Evolutionary conservation across 1,140 invertebrate species (phyloP), one percentile per base, ranked within the genome.

Genomic region (Sitodiplosis mosellana): DNA sequence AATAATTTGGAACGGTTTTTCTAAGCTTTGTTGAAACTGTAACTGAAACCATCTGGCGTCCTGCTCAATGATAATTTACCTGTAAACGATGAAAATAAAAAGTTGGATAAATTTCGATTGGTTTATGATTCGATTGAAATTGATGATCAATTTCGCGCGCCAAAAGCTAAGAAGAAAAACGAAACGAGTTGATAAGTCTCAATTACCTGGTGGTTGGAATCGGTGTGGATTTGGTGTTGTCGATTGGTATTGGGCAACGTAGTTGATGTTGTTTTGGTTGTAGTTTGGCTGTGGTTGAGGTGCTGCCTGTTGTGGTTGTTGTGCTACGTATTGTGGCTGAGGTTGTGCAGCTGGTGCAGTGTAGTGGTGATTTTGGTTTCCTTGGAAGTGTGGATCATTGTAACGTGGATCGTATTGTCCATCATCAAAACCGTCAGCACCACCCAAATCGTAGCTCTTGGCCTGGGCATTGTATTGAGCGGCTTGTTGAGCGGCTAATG

Each of bases 11-110:
- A 40, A 40, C 14, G 17, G 3, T 10, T 36, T 14, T 20, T 37
- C 53, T 55, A 59, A 48, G 65, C 59, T 59, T 80, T 83, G 66
- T 76, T 81, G 70, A 86, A 87, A 42, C 73, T 79, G 64, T 84
- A 87, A 52, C 80, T 80, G 64, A 78, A 87, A 50, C 85, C 85
- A 58, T 87, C 84, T 17, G 83, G 83, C 38, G 80, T 84, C 61
- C 85, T 72, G 70, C 85, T 86, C 52, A 88, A 72, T 54, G 75
- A 78, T 47, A 88, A 73, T 60, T 87, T 86, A 48, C 84, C 27
- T 27, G 27, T 5, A 27, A 27, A 10, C n/a, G n/a, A n/a, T n/a
- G n/a, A n/a, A n/a, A n/a, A n/a, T n/a, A n/a, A n/a, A n/a, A n/a
- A n/a, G n/a, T n/a, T n/a, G n/a, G n/a, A n/a, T n/a, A n/a, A n/a